Conservation (phyloP, 2,888 invertebrate genomes). For the Cheiracanthium punctorium region DNA sequence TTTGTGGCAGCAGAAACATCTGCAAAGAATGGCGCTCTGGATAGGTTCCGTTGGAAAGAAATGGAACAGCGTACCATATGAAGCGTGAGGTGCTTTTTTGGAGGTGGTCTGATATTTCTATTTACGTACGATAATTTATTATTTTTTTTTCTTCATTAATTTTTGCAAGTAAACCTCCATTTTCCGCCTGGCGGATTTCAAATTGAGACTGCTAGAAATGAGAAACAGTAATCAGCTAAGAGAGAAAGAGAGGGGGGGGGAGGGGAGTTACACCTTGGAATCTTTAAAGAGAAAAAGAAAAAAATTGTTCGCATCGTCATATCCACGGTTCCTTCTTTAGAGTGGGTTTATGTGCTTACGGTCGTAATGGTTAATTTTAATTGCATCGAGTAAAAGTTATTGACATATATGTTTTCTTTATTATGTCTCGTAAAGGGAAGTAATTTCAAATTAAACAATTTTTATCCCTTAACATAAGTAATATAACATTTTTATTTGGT, state of each 20-base stretch:
- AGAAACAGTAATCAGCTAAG: neutral
- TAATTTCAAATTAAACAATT: no score
- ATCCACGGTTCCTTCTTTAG: no score
- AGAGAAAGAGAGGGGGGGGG: no score
- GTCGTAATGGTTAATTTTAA: neutral
- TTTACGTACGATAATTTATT: conserved; percentile 22
- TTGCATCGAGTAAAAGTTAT: neutral
- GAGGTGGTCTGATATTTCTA: conserved; percentile 22
- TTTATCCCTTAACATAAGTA: no score
- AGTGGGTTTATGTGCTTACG: no score
- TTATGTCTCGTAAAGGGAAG: no score
- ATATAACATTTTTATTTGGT: no score
- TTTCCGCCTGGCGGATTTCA: conserved; percentile 51
- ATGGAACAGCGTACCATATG: conserved; percentile 23
- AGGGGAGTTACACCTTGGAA: neutral
- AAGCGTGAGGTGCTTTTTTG: conserved; percentile 47
- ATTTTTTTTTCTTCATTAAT: conserved; percentile 44
- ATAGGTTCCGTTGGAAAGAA: conserved; percentile 30
- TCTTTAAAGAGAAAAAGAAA: neutral
- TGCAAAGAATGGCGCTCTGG: conserved; percentile 30
- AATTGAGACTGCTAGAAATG: conserved; percentile 29
- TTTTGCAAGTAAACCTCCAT: conserved; percentile 54
- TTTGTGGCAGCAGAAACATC: conserved; percentile 32
- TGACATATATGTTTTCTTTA: neutral
- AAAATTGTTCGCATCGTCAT: no score